Evolutionary conservation across 1,140 invertebrate species (phyloP).

Genomic region (Teleogryllus occipitalis): DNA sequence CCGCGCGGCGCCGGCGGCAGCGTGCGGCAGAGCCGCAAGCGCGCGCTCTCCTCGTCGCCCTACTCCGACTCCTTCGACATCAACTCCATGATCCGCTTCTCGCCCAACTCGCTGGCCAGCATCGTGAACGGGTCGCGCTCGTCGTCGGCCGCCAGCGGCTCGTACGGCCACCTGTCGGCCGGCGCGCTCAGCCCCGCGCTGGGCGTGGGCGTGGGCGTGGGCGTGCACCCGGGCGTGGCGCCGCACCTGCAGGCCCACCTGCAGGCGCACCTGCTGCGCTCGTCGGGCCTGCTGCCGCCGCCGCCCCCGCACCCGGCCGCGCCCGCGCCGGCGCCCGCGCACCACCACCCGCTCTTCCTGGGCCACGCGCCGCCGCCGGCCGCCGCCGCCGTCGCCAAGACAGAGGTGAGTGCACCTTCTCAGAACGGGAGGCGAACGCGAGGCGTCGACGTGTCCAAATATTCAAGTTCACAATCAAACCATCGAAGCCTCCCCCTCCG

Average conservation of each 20-base stretch:
- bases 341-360: too few relatives aligned
- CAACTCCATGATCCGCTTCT: conserved; percentile 89
- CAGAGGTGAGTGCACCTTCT: too few relatives aligned
- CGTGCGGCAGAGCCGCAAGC: conserved; percentile 69
- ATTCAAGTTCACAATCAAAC: too few relatives aligned
- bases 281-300: conserved; percentile 42
- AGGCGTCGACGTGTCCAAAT: too few relatives aligned
- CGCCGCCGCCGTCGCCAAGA: too few relatives aligned
- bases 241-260: conserved; percentile 64
- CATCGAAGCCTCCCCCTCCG: too few relatives aligned
- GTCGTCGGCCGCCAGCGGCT: conserved; percentile 72
- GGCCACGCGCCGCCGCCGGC: too few relatives aligned
- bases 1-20: conserved; percentile 21
- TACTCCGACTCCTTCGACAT: conserved; percentile 91
- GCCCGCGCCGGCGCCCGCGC: too few relatives aligned
- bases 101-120: conserved; percentile 86
- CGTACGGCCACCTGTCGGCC: conserved; percentile 88
- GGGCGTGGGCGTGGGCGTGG: conserved; percentile 43
- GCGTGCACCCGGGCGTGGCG: conserved; percentile 54
- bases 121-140: conserved; percentile 80
- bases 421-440: too few relatives aligned
- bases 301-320: too few relatives aligned
- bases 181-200: conserved; percentile 55
- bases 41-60: conserved; percentile 87
- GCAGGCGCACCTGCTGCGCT: conserved; percentile 62